Evolutionary conservation across 2,888 invertebrate species (phyloP).

Genomic region (Eustalomyia histrio): DNA sequence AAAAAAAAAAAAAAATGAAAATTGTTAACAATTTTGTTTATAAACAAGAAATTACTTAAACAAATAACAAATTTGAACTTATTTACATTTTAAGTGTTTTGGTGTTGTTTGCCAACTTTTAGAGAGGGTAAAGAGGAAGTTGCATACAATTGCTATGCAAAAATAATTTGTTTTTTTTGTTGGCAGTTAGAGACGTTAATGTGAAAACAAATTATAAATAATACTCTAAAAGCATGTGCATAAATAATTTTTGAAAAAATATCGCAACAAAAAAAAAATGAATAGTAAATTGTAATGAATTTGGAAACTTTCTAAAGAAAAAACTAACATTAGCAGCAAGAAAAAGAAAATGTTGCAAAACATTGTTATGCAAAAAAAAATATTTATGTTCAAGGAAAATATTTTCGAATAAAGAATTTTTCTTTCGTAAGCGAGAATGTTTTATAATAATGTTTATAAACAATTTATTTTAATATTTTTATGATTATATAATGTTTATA

Average conservation of each 20-base stretch:
- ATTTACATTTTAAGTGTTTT: conserved; percentile 59
- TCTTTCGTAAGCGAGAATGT: no score
- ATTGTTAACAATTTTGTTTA: conserved; percentile 56
- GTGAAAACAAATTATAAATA: conserved; percentile 59
- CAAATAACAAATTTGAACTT: conserved; percentile 63
- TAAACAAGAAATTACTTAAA: conserved; percentile 62
- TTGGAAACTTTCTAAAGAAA: not conserved
- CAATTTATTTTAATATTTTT: no score
- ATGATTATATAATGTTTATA: no score
- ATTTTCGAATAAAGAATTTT: no score
- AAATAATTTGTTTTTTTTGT: conserved; percentile 44
- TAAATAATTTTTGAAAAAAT: conserved; percentile 39
- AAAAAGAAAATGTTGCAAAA: not conserved
- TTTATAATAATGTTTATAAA: no score
- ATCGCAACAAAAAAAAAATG: not conserved
- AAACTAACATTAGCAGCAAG: not conserved
- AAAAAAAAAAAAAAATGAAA: conserved; percentile 24
- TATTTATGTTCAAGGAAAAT: no score
- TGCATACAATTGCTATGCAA: conserved; percentile 28
- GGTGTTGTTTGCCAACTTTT: conserved; percentile 37
- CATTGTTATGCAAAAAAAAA: not conserved
- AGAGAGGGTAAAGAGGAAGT: not conserved
- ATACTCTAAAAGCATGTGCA: conserved; percentile 45
- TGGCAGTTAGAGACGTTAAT: conserved; percentile 56
- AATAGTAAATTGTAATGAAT: not conserved